Conservation (phyloP, 2,797 vertebrate genomes). For the Tragelaphus oryx region DNA sequence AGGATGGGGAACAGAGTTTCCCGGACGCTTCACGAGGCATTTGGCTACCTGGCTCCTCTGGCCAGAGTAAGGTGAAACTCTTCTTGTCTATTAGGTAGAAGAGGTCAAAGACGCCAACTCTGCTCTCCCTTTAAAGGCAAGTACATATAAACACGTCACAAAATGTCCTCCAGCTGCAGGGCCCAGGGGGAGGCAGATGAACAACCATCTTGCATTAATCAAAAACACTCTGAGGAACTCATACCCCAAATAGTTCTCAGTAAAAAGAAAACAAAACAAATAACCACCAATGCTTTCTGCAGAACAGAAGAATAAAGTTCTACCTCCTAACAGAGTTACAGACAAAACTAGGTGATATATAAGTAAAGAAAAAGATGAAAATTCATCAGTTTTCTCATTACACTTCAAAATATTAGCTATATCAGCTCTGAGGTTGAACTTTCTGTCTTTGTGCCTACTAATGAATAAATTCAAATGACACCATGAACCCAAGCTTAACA, state of each 20-base stretch:
- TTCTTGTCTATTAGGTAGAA: not conserved
- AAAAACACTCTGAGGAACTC: not conserved
- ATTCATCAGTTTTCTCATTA: not conserved
- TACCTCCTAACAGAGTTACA: not conserved
- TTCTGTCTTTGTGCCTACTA: not conserved
- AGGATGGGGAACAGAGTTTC: not conserved
- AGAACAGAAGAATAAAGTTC: conserved; percentile 19
- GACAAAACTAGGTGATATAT: not conserved
- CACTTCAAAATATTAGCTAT: not conserved
- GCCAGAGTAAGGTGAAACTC: not conserved
- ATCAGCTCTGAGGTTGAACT: not conserved
- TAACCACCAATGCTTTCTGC: not conserved
- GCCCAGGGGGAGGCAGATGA: not conserved
- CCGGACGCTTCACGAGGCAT: not conserved
- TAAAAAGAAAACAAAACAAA: conserved; percentile 24
- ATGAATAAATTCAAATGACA: not conserved
- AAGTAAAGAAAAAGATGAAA: not conserved
- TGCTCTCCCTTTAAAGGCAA: not conserved
- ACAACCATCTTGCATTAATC: not conserved
- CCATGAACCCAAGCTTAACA: not conserved
- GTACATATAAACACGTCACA: not conserved
- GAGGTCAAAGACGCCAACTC: not conserved
- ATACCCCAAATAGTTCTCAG: conserved; percentile 1
- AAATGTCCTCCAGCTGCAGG: not conserved
- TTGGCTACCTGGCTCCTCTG: not conserved